A percentile compares a stretch with the other conserved stretches of the same genome.
Evolutionary conservation across 2,888 invertebrate species (phyloP).

Genomic region (Agrochola lota): DNA sequence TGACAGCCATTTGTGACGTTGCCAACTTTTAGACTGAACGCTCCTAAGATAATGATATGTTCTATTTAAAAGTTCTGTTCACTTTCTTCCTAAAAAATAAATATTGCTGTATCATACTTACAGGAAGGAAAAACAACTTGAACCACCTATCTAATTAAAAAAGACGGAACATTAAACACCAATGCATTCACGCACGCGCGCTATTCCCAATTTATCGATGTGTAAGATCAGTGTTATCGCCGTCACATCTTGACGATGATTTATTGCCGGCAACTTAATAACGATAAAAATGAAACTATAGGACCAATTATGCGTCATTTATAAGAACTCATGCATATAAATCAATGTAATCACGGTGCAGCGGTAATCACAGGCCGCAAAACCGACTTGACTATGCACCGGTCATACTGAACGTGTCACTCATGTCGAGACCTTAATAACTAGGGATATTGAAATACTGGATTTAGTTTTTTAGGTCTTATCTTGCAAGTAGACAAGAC

Average conservation of each 20-base stretch:
- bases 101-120: neutral
- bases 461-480: neutral
- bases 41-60: no score
- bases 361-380: constrained; percentile 79
- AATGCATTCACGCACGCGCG: constrained; percentile 57
- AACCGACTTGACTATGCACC: constrained; percentile 52
- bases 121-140: constrained; percentile 14
- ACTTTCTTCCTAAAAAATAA: neutral
- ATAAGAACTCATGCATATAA: constrained; percentile 86
- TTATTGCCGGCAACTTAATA: constrained; percentile 77
- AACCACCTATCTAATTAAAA: constrained; percentile 36
- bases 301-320: constrained; percentile 85
- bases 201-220: constrained; percentile 68
- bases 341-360: constrained; percentile 82
- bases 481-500: neutral
- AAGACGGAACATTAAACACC: constrained; percentile 47
- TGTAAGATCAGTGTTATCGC: constrained; percentile 70
- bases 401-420: constrained; percentile 44
- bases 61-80: neutral
- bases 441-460: constrained; percentile 44
- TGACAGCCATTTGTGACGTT: no score
- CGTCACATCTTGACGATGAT: constrained; percentile 79
- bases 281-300: constrained; percentile 80
- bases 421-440: constrained; percentile 36
- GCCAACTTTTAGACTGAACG: no score